Base-by-base conservation (phyloP, 2,797 vertebrate genomes). In the Halcyon chelicuti region DNA sequence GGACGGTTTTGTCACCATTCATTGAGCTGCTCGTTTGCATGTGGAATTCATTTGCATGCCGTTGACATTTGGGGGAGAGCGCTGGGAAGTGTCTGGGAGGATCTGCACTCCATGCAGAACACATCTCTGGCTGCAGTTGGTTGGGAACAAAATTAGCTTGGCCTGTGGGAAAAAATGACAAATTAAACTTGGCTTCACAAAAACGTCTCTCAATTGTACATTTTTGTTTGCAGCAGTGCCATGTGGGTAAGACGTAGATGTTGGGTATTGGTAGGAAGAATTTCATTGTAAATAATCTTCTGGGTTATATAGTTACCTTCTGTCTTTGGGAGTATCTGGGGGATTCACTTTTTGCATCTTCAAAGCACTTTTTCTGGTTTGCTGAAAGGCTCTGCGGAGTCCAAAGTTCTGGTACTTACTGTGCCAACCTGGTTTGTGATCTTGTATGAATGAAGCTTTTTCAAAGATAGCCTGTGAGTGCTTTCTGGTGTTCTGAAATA, bases 41-140 rank as follows among this genome's bases (percentile, higher is more conserved):
- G 62, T 96, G 95, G 95, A 96, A 95, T 86, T 92, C 67, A 88
- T 97, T 94, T 97, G 93, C 96, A 93, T 72, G 66, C 87, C 33
- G 70, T 71, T 97, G 96, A 94, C 95, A 90, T 96, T 95, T 95
- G 61, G 46, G 95, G 83, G 51, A 82, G 84, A 81, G 63, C 0
- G 0, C 88, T 79, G 57, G 63, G 77, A 93, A 94, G 90, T 42
- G 44, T 93, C 91, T 76, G 46, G 55, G 90, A 93, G 79, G 86
- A 92, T 88, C 84, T 51, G 47, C 60, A 55, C 70, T 85, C 65
- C 14, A 80, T 58, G 75, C 68, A 87, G 90, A 97, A 71, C 74
- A 88, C 90, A 85, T 84, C 72, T 79, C 86, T 95, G 87, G 80
- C 93, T 97, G 75, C 68, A 91, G 49, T 93, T 86, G 68, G 85